Evolutionary conservation across 1,140 invertebrate species (phyloP).

Genomic region (Onthophagus taurus): DNA sequence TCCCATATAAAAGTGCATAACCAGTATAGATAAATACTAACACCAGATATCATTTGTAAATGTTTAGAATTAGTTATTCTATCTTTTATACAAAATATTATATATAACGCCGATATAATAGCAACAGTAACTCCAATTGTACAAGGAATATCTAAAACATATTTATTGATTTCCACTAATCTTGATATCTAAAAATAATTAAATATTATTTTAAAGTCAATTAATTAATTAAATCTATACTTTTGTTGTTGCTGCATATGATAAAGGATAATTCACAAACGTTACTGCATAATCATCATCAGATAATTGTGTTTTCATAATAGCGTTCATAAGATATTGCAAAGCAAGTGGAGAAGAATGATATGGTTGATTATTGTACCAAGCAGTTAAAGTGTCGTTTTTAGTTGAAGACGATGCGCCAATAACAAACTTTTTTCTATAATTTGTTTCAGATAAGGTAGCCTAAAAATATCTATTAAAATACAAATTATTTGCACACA

Average conservation of each 20-base stretch:
- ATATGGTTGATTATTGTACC: conserved; percentile 57
- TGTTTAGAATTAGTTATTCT: neutral
- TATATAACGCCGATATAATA: neutral
- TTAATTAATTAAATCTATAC: too few species aligned
- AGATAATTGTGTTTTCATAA: conserved; percentile 33
- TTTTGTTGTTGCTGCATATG: conserved; percentile 36
- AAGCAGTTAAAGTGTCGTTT: conserved; percentile 37
- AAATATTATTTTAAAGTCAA: too few species aligned
- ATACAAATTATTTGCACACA: too few species aligned
- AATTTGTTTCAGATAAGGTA: too few species aligned
- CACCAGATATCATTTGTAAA: neutral
- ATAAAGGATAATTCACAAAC: conserved; percentile 60
- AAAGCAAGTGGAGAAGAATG: conserved; percentile 46
- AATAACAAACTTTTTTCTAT: too few species aligned
- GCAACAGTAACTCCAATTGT: neutral
- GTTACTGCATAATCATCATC: conserved; percentile 41
- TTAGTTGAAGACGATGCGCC: too few species aligned
- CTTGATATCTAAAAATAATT: too few species aligned
- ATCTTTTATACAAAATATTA: neutral
- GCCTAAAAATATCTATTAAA: too few species aligned
- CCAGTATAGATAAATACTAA: neutral
- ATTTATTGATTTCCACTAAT: too few species aligned
- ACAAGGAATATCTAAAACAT: neutral
- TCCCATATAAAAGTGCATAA: neutral
- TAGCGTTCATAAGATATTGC: conserved; percentile 22